Conservation (phyloP, 1,140 invertebrate species). For the Drosophila nigrodunni region DNA sequence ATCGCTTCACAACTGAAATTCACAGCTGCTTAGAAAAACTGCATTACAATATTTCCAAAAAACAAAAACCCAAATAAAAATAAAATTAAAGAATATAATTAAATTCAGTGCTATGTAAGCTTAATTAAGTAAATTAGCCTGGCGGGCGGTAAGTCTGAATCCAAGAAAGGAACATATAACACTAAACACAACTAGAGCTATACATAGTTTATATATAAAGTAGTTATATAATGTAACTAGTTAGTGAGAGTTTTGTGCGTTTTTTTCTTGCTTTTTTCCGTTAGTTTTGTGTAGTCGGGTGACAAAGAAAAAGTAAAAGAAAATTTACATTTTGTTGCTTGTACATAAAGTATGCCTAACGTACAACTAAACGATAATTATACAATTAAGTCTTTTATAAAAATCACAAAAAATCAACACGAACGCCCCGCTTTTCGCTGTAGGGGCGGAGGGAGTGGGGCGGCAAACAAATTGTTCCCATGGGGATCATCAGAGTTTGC, state of each 20-base stretch:
- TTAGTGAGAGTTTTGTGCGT: conserved; percentile 52
- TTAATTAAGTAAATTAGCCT: conserved; percentile 43
- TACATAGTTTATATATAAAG: conserved; percentile 22
- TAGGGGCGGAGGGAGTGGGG: background rate
- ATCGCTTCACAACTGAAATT: conserved; percentile 33
- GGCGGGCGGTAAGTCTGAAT: conserved; percentile 5
- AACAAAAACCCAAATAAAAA: background rate
- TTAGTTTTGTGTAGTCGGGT: conserved; percentile 1
- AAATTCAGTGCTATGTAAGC: conserved; percentile 26
- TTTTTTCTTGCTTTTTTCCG: background rate
- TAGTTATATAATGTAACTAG: conserved; percentile 26
- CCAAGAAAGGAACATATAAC: conserved; percentile 49
- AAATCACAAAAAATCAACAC: conserved; percentile 73
- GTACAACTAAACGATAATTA: conserved; percentile 75
- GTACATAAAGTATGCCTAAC: conserved; percentile 16
- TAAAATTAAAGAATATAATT: conserved; percentile 17
- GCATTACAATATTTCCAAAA: conserved; percentile 30
- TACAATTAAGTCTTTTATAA: conserved; percentile 74
- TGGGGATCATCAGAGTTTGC: conserved; percentile 91
- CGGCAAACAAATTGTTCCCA: conserved; percentile 45
- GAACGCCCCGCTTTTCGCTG: background rate
- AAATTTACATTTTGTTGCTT: conserved; percentile 25
- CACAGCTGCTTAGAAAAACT: conserved; percentile 39
- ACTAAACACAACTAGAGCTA: conserved; percentile 13
- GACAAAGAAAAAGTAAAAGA: conserved; percentile 18